Base-by-base conservation (phyloP, 2,797 vertebrate genomes). In the Diglossa cyanea region DNA sequence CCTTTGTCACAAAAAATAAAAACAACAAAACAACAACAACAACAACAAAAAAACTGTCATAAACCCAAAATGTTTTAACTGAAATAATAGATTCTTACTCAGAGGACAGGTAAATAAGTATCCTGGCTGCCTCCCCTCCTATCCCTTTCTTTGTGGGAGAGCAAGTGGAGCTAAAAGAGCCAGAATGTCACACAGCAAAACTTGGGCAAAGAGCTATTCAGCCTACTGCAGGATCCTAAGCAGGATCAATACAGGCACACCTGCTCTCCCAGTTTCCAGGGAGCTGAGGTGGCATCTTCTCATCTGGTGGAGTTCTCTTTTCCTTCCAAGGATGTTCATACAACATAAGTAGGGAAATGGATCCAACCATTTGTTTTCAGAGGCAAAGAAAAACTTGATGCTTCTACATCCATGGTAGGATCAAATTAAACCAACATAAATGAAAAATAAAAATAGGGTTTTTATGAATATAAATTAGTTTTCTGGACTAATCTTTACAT, bases 221-320 rank as follows among this genome's bases (percentile, higher is more conserved):
- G 11, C 23, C n/a, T 48, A 17, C 33, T 72, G 13, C n/a, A 68
- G 62, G 45, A 58, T 16, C 24, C 31, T 45, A 5, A 62, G 18
- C 47, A 72, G 57, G 30, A 23, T n/a, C 47, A 35, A 0, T 33
- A 3, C 2, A 76, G n/a, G 24, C 67, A 17, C 40, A 60, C 9
- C 12, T 44, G 2, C 16, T 44, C 2, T 7, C 15, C 21, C 9
- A 7, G 7, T 44, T 83, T 48, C 23, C 55, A 47, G 15, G 8
- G 24, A 37, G 10, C 10, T 61, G 30, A 62, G 12, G 37, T 70
- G 31, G 2, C 47, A 51, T 39, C 37, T 60, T 50, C 39, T 53
- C 8, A 15, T 60, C 55, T 3, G 1, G 12, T 25, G 54, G 13
- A 1, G 0, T n/a, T 68, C 21, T 24, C 19, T 54, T 86, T 91